Percentiles rank a stretch among this genome's conserved stretches.
phyloP scores from a whole-genome alignment of 2,888 invertebrate genomes.

The Furcula furcula region DNA sequence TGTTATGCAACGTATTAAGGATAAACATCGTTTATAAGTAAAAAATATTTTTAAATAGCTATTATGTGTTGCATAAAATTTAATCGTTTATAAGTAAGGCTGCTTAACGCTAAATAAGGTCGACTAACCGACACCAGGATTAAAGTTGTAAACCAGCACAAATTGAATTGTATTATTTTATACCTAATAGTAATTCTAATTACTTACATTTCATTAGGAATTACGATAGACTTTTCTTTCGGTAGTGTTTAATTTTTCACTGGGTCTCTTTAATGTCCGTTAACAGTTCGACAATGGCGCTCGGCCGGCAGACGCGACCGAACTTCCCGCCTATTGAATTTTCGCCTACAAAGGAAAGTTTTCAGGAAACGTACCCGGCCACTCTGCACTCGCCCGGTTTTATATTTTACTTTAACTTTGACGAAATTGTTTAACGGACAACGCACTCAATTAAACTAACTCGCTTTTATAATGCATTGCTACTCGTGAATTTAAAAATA shows the following conservation, averaged over 20 bases:
- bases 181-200: no score
- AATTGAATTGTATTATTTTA: no score
- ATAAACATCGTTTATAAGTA: no score
- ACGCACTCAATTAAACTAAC: slow-evolving; percentile 53
- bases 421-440: slow-evolving; percentile 56
- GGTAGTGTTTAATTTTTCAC: slow-evolving; percentile 27
- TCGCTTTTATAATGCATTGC: neutral
- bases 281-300: slow-evolving; percentile 51
- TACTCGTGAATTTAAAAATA: slow-evolving; percentile 18
- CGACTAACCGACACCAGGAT: no score
- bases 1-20: no score
- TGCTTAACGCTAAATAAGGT: no score
- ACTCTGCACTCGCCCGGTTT: slow-evolving; percentile 47
- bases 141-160: no score
- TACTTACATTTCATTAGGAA: no score
- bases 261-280: slow-evolving; percentile 44
- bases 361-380: slow-evolving; percentile 68
- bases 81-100: no score
- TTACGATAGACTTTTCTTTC: neutral
- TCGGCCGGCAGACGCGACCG: slow-evolving; percentile 44
- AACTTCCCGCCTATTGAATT: slow-evolving; percentile 72
- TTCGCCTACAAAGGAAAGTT: slow-evolving; percentile 73
- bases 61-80: no score
- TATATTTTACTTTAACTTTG: slow-evolving; percentile 64
- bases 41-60: no score